Evolutionary conservation across 2,113 vertebrate genomes (phyloP).

Genomic region (Syrrhaptes paradoxus): DNA sequence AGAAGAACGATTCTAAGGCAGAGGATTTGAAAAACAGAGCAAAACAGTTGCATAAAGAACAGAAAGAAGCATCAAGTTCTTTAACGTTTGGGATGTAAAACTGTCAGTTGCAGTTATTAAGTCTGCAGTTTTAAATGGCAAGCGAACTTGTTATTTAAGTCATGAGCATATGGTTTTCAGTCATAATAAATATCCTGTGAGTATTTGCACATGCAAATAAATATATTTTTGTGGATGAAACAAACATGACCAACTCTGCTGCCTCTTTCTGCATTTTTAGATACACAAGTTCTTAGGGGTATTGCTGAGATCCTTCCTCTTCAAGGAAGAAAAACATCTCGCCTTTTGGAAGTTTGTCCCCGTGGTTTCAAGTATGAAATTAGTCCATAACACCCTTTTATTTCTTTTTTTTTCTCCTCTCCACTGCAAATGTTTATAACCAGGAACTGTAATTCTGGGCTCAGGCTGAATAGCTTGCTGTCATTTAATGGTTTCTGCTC

Average conservation of each 20-base stretch:
- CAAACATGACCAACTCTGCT: not conserved
- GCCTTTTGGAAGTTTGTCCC: not conserved
- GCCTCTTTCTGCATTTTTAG: not conserved
- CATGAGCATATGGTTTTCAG: not conserved
- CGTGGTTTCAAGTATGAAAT: not conserved
- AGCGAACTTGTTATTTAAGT: not conserved
- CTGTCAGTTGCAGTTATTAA: not conserved
- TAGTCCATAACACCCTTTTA: not conserved
- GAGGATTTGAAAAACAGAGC: conserved; percentile 90
- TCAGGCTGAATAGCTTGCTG: not conserved
- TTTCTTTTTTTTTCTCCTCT: not conserved
- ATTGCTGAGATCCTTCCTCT: not conserved
- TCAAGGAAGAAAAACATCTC: not conserved
- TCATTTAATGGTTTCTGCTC: not conserved
- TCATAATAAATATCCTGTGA: not conserved
- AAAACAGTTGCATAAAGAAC: conserved; percentile 80
- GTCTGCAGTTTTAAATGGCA: not conserved
- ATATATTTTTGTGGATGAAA: not conserved
- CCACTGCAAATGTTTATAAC: not conserved
- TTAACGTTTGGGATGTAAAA: conserved; percentile 73
- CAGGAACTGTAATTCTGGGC: not conserved
- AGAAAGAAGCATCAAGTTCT: conserved; percentile 72
- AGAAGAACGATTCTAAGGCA: conserved; percentile 86
- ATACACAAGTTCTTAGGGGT: not conserved
- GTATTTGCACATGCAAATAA: conserved; percentile 44